Evolutionary conservation across 2,888 invertebrate genomes (phyloP), one percentile per base, ranked within the genome.

Genomic region (Diplazon laetatorius): DNA sequence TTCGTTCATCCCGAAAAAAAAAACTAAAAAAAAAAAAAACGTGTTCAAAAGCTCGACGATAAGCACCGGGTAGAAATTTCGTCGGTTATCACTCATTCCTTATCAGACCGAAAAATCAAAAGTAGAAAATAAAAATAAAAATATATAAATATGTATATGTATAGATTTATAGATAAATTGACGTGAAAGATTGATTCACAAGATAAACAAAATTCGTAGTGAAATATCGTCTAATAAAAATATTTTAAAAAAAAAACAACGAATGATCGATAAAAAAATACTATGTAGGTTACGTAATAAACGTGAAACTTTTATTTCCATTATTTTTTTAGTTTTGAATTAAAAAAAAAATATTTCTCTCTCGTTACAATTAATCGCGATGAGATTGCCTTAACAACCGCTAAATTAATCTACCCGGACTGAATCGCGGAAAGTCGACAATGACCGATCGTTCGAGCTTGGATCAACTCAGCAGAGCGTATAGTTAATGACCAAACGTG

Each of bases 11-110:
- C 46, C n/a, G 44, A n/a, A n/a, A n/a, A n/a, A n/a, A n/a, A n/a
- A n/a, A n/a, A n/a, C n/a, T n/a, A n/a, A n/a, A n/a, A n/a, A n/a
- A n/a, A n/a, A n/a, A n/a, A n/a, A 20, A 22, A 35, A 20, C 42
- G 50, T 55, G 55, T 63, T 63, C 20, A 25, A 18, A n/a, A 44
- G 42, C 44, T 71, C 63, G 35, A 44, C 44, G 35, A 35, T 55
- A 14, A 3, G 14, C 9, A n/a, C 30, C 55, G 25, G 30, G n/a
- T 4, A 42, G 22, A 55, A 37, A 59, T 20, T 39, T 39, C 18
- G 10, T 10, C 20, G 20, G 12, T 6, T 30, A 4, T 18, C 0
- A 48, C 20, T 48, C 20, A 14, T 42, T 42, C 42, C 42, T 42
- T 10, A n/a, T 42, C 42, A 10, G n/a, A 6, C 30, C 6, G 30